Percentiles rank a stretch among this genome's conserved stretches.
These are phyloP conservation scores for Hedya salicella DNA, from an alignment of 2,888 invertebrate species.

Conservation along the genomic window DNA sequence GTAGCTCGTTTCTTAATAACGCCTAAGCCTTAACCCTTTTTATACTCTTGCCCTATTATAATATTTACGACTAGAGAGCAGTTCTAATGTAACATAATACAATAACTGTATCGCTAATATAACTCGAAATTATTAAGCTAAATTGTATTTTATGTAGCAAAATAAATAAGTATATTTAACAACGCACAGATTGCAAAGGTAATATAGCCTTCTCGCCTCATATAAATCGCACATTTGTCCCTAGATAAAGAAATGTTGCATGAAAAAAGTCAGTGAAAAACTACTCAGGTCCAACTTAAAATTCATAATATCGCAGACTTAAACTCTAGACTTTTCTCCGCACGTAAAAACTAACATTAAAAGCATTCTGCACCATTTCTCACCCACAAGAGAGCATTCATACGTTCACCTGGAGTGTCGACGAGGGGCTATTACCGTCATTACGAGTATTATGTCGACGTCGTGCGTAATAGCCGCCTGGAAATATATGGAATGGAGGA, in stretches of 20 bases:
- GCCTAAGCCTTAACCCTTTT: no score
- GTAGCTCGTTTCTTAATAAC: no score
- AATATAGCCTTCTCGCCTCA: no score
- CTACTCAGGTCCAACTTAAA: constrained; percentile 13
- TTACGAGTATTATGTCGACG: constrained; percentile 31
- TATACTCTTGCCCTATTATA: no score
- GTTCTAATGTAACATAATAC: no score
- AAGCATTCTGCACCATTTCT: constrained; percentile 29
- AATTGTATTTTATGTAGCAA: no score
- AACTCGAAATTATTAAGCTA: no score
- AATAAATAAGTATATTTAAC: no score
- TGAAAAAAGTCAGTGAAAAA: not conserved
- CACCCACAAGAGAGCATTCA: constrained; percentile 40
- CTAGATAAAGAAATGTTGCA: not conserved
- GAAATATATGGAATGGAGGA: constrained; percentile 34
- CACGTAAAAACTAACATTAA: constrained; percentile 19
- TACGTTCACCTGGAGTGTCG: constrained; percentile 41
- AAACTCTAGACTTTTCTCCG: constrained; percentile 4
- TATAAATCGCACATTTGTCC: not conserved
- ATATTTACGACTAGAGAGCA: no score
- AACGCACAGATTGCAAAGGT: no score
- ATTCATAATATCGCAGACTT: constrained; percentile 18
- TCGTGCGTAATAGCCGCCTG: constrained; percentile 39
- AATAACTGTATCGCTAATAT: no score
- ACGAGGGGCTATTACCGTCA: constrained; percentile 43